Percentiles rank a stretch among this genome's conserved stretches.
phyloP scores from a whole-genome alignment of 2,113 vertebrate genomes.

The Callipepla squamata region DNA sequence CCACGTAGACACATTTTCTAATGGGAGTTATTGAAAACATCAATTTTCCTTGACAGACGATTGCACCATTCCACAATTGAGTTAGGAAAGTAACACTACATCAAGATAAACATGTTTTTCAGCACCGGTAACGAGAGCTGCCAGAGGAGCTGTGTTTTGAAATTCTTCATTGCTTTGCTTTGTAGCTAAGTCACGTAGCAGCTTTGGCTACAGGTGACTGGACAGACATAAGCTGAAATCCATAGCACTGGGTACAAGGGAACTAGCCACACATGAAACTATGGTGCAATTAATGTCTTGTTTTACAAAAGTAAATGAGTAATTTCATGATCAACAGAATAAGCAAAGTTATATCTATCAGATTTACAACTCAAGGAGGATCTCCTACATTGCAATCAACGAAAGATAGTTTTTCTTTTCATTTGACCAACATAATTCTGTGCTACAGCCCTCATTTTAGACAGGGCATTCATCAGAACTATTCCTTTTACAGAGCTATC shows the following conservation, averaged over 20 bases:
- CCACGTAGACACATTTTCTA: background rate
- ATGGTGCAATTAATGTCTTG: background rate
- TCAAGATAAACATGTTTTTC: slow-evolving; percentile 12
- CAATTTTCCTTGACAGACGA: slow-evolving; percentile 22
- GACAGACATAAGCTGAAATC: background rate
- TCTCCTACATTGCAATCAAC: background rate
- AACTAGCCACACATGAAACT: background rate
- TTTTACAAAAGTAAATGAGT: background rate
- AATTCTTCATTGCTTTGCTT: background rate
- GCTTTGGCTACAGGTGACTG: background rate
- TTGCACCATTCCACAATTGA: background rate
- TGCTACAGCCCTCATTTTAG: background rate
- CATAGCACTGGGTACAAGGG: background rate
- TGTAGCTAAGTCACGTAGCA: background rate
- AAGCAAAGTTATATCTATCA: background rate
- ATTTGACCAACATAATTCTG: background rate
- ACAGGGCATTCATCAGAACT: background rate
- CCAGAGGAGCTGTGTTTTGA: background rate
- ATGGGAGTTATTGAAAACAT: slow-evolving; percentile 56
- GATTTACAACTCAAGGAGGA: background rate
- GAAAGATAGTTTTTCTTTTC: background rate
- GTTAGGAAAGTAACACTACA: background rate
- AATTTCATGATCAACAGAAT: background rate
- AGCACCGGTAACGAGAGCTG: background rate
- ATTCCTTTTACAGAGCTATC: background rate